Evolutionary conservation across 2,888 invertebrate genomes (phyloP), one percentile per base, ranked within the genome.

Genomic region (Acleris sparsana): DNA sequence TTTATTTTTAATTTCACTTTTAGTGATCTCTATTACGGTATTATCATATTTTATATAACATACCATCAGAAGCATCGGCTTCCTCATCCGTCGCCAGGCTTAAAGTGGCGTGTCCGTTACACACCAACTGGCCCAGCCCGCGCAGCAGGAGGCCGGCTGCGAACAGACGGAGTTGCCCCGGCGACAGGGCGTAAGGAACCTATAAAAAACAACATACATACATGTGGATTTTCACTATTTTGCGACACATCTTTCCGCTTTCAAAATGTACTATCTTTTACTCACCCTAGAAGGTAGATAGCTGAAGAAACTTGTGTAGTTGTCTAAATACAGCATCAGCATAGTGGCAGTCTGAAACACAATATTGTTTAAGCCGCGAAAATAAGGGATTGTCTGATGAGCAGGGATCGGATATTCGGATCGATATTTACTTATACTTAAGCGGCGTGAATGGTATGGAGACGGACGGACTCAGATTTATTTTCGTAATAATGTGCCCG

Each of bases 91-190:
- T 75, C 0, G 81, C 72, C 0, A 90, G 75, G 6, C 81, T 84
- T 2, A 89, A 73, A 0, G 89, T 93, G 0, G 96, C 95, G 81
- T 97, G 96, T 0, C 95, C 97, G 81, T 97, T 97, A 77, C 95
- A 95, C 48, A 97, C 94, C 60, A 98, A 91, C 86, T 98, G 98
- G 0, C 96, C 95, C 57, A 97, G 94, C 75, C 96, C 96, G 33
- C 96, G 94, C 56, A 97, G 87, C 44, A 98, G 83, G 6, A 96
- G 79, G 0, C 95, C 94, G 0, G 96, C 95, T 20, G 96, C 86
- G 69, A 94, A 93, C 57, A 94, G 25, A 13, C 91, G 80, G 83
- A 90, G 84, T 67, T 93, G 84, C 0, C 62, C 62, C 0, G 69
- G 65, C 2, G 85, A 75, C 53, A 93, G 73, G 13, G 80, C 68